Evolutionary conservation across 2,113 vertebrate genomes (phyloP), one percentile per base, ranked within the genome.

Genomic region (Rattus rattus): DNA sequence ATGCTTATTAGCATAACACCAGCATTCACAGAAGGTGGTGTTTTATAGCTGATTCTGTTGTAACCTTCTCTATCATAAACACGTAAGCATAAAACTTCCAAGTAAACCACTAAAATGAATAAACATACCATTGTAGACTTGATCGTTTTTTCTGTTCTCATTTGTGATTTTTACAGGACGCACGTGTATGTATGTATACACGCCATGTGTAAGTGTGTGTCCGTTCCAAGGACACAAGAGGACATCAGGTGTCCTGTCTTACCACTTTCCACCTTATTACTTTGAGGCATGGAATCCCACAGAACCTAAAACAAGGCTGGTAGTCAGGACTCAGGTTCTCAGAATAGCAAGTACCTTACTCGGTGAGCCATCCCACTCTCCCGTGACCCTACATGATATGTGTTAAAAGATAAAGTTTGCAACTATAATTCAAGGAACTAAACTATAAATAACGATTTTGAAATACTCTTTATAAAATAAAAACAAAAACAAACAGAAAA

Each of bases 131-230:
- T 20, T 24, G 69, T 17, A 17, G 12, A 88, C 7, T 4, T 72
- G 77, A 22, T 30, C 59, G 86, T 52, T 59, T 88, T 96, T 96
- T 47, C 72, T 96, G 39, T 84, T n/a, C 9, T 24, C 19, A 54
- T 28, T 52, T 85, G 70, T 36, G 22, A 56, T 16, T 54, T 72
- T 88, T 52, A 87, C 11, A 26, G 33, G 30, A 11, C 3, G 26
- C 9, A 3, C 47, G 59, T 26, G 24, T 28, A 33, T 30, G 59
- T 3, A 19, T 16, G 30, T 36, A 43, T 43, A 43, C 43, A 43
- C 43, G 43, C 43, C 16, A 16, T 79, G 14, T 54, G 77, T 54
- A 30, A 36, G 39, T 47, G 52, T 5, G 36, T 65, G 56, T 43
- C 0, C 14, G 30, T 65, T 30, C 6, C 8, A 16, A 47, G 59